phyloP scores from a whole-genome alignment of 92 coral and sea anemone genomes.

The Zoanthus sansibaricus region DNA sequence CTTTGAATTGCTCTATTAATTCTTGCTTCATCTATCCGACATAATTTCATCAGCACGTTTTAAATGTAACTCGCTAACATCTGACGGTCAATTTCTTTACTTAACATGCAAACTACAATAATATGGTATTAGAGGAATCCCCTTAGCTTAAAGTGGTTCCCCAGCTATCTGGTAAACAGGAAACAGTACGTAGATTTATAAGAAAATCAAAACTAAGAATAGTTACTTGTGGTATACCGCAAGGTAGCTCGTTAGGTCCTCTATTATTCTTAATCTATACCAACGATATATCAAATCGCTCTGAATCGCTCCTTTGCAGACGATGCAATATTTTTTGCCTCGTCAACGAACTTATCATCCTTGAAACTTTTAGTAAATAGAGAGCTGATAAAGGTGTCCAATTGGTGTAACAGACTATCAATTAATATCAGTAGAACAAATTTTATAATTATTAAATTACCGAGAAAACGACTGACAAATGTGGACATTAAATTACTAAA shows the following conservation, averaged over 20 bases:
- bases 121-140: too few relatives aligned
- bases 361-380: slow-evolving; percentile 19
- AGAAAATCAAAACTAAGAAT: background rate
- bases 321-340: slow-evolving; percentile 26
- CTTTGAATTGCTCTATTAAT: too few relatives aligned
- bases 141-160: too few relatives aligned
- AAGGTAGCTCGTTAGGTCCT: slow-evolving; percentile 3
- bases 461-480: too few relatives aligned
- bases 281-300: background rate
- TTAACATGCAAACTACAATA: too few relatives aligned
- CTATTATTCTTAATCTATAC: background rate
- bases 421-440: background rate
- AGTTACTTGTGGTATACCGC: slow-evolving; percentile 12
- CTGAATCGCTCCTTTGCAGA: slow-evolving; percentile 28
- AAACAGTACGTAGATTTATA: background rate
- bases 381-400: slow-evolving; percentile 25
- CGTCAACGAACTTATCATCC: background rate
- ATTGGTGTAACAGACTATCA: slow-evolving; percentile 30
- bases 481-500: too few relatives aligned
- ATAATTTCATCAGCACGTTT: too few relatives aligned
- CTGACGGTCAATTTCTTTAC: too few relatives aligned
- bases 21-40: too few relatives aligned
- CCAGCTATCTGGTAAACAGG: too few relatives aligned
- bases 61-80: too few relatives aligned
- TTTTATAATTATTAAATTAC: too few relatives aligned